phyloP scores from a whole-genome alignment of 2,888 invertebrate species.

The Syrphus vitripennis region DNA sequence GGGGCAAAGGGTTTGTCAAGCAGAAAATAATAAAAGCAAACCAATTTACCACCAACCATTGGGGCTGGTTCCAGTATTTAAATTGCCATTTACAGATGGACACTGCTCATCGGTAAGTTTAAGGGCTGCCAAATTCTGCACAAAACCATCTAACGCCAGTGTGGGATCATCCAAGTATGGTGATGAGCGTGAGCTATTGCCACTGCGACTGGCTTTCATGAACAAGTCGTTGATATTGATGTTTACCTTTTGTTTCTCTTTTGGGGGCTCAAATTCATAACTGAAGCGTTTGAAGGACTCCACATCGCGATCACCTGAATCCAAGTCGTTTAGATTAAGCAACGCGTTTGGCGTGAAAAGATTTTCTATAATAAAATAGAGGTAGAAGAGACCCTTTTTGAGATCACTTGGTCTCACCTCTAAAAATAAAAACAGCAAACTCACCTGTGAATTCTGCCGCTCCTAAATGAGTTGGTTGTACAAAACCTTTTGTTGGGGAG shows the following conservation, averaged over 20 bases:
- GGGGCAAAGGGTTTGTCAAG: not conserved
- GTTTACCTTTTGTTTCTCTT: slow-evolving; percentile 89
- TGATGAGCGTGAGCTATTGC: slow-evolving; percentile 76
- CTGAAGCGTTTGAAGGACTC: slow-evolving; percentile 94
- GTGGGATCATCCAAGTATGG: slow-evolving; percentile 78
- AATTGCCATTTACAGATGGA: slow-evolving; percentile 75
- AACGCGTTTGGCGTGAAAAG: slow-evolving; percentile 92
- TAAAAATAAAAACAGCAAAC: slow-evolving; percentile 17
- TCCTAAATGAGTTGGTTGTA: slow-evolving; percentile 46
- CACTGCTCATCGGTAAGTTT: slow-evolving; percentile 78
- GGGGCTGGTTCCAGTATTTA: slow-evolving; percentile 69
- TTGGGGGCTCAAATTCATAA: slow-evolving; percentile 90
- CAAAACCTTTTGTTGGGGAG: slow-evolving; percentile 58
- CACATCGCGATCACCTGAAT: slow-evolving; percentile 90
- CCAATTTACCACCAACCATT: slow-evolving; percentile 74
- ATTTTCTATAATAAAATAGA: slow-evolving; percentile 81
- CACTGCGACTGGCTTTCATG: slow-evolving; percentile 77
- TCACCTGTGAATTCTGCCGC: slow-evolving; percentile 55
- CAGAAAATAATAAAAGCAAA: not conserved
- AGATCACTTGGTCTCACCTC: slow-evolving; percentile 60
- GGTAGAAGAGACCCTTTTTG: slow-evolving; percentile 54
- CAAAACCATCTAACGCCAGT: slow-evolving; percentile 77
- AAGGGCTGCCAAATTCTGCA: slow-evolving; percentile 78
- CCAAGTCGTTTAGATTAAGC: slow-evolving; percentile 89
- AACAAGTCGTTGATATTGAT: slow-evolving; percentile 91